Percentiles rank a stretch among this genome's conserved stretches.
Conservation (phyloP, 2,113 vertebrate species). For the Capreolus pygargus region DNA sequence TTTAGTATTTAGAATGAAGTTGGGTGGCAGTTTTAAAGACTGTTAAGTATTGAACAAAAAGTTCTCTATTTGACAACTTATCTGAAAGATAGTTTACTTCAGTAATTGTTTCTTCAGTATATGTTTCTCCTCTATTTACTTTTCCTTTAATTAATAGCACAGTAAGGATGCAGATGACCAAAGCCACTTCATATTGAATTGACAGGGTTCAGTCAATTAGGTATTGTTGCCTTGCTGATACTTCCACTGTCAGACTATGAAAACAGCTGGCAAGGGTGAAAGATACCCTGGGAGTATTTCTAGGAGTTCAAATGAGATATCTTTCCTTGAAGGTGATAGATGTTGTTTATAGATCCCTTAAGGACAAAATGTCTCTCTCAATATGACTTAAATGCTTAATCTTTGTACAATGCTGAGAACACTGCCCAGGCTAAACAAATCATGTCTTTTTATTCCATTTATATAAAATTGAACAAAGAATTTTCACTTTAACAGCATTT, state of each 20-base stretch:
- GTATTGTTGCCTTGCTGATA: background rate
- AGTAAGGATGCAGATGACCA: background rate
- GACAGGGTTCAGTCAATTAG: constrained; percentile 27
- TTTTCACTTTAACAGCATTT: constrained; percentile 25
- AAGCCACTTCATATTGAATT: constrained; percentile 11
- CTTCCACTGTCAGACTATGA: constrained; percentile 40
- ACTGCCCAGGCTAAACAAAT: constrained; percentile 31
- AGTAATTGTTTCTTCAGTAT: background rate
- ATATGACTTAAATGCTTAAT: constrained; percentile 63
- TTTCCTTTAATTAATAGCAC: constrained; percentile 3
- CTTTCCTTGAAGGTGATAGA: constrained; percentile 50
- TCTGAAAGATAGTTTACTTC: background rate
- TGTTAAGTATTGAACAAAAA: background rate
- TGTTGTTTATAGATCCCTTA: constrained; percentile 54
- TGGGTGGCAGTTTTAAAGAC: background rate
- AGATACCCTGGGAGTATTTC: constrained; percentile 35
- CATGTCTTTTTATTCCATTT: constrained; percentile 33
- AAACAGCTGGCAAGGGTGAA: constrained; percentile 40
- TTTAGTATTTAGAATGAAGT: background rate
- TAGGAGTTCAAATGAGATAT: constrained; percentile 32
- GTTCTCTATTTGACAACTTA: background rate
- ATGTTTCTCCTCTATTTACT: background rate
- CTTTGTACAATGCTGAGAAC: constrained; percentile 14
- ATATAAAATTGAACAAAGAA: constrained; percentile 33
- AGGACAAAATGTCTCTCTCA: constrained; percentile 42